These are phyloP conservation scores for Melanotaenia maccullochi DNA, from an alignment of 2,797 vertebrate genomes.

Conservation along the genomic window DNA sequence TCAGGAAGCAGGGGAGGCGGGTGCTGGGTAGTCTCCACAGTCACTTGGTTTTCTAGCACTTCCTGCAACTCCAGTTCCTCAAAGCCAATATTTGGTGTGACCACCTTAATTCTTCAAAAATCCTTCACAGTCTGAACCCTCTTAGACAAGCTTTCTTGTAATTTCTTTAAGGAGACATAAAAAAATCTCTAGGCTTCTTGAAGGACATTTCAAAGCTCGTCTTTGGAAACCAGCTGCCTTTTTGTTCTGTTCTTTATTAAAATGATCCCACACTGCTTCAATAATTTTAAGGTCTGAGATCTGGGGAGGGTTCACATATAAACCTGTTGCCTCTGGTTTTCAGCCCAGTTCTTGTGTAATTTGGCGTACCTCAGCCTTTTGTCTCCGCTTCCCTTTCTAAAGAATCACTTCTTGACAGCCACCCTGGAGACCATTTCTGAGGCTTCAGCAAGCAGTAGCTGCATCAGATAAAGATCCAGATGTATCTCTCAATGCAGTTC, in stretches of 20 bases:
- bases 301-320: no score
- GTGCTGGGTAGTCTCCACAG: no score
- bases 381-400: neutral
- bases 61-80: no score
- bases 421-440: neutral
- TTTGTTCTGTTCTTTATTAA: neutral
- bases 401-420: neutral
- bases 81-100: no score
- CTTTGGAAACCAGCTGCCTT: neutral
- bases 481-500: neutral
- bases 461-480: neutral
- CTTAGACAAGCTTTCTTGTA: neutral
- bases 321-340: no score
- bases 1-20: no score
- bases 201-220: neutral
- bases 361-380: no score
- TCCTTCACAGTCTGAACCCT: neutral
- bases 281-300: neutral
- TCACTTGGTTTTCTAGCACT: no score
- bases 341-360: no score
- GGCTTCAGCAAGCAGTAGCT: neutral
- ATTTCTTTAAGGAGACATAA: no score
- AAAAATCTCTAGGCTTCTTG: neutral
- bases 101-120: no score
- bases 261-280: neutral